phyloP scores from a whole-genome alignment of 1,140 invertebrate genomes.

The Sitobion miscanthi region DNA sequence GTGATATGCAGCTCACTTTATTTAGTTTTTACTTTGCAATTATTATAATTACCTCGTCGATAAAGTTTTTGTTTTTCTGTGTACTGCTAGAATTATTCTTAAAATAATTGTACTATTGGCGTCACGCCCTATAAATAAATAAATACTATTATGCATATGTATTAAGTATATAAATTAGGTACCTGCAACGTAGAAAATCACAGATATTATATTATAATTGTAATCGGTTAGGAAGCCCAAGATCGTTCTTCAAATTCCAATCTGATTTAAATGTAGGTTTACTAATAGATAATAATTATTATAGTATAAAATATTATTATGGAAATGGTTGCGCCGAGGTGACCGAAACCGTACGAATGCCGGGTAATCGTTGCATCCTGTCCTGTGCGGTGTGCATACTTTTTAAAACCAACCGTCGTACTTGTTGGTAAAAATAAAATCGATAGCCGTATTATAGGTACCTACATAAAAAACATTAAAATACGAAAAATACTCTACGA shows the following conservation, averaged over 20 bases:
- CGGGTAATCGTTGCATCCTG: background rate
- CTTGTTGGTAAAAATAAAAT: background rate
- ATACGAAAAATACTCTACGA: too few relatives aligned
- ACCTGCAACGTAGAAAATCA: background rate
- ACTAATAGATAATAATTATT: background rate
- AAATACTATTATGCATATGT: background rate
- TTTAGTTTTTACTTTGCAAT: background rate
- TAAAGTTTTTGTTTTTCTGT: background rate
- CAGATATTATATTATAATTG: background rate
- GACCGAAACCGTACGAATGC: background rate
- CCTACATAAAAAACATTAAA: background rate
- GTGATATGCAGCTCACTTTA: background rate
- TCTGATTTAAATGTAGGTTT: background rate
- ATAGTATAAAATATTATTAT: background rate
- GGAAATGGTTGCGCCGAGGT: background rate
- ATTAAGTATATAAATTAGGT: background rate
- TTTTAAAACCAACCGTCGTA: background rate
- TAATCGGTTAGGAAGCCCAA: background rate
- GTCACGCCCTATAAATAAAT: background rate
- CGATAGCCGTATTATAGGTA: background rate
- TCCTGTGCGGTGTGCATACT: background rate
- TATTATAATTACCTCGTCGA: background rate
- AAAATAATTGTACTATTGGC: background rate
- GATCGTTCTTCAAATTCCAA: background rate
- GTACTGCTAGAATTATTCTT: background rate